These are phyloP conservation scores for Sinodicranocentrus sp. DNA, from an alignment of 2,888 invertebrate species.

Conservation along the genomic window DNA sequence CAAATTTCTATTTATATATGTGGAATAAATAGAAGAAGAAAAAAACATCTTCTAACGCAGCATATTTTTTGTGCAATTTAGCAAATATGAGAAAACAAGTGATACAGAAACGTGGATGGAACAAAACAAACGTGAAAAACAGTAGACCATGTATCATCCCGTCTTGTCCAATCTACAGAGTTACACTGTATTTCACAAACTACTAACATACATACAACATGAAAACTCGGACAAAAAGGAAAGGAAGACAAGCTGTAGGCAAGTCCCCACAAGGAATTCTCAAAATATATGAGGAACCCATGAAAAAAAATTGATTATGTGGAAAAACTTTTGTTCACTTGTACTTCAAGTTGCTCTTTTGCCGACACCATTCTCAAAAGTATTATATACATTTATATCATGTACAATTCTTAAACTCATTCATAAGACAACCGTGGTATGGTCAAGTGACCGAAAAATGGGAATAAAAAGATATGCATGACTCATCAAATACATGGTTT, in stretches of 20 bases:
- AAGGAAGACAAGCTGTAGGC: conserved; percentile 17
- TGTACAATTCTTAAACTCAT: too few species aligned
- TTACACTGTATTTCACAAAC: conserved; percentile 25
- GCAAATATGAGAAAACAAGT: conserved; percentile 12
- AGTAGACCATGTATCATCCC: conserved; percentile 56
- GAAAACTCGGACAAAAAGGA: conserved; percentile 45
- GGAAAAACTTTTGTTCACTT: conserved; percentile 36
- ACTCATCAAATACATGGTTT: conserved; percentile 10
- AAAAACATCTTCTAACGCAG: background rate
- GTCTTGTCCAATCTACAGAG: conserved; percentile 50
- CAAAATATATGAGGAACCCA: conserved; percentile 18
- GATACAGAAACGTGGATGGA: conserved; percentile 12
- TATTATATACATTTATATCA: background rate
- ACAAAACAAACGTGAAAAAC: conserved; percentile 27
- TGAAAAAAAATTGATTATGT: conserved; percentile 38
- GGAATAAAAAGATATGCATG: conserved; percentile 4
- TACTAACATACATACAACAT: conserved; percentile 37
- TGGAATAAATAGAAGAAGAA: background rate
- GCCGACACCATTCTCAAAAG: background rate
- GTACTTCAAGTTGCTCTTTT: conserved; percentile 20
- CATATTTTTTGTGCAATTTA: background rate
- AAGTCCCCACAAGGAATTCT: conserved; percentile 23
- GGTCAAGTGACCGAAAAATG: conserved; percentile 43
- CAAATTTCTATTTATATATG: too few species aligned
- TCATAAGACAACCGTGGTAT: background rate